Percentiles rank a stretch among this genome's conserved stretches.
phyloP scores from a whole-genome alignment of 2,797 vertebrate genomes.

The Chromis chromis region DNA sequence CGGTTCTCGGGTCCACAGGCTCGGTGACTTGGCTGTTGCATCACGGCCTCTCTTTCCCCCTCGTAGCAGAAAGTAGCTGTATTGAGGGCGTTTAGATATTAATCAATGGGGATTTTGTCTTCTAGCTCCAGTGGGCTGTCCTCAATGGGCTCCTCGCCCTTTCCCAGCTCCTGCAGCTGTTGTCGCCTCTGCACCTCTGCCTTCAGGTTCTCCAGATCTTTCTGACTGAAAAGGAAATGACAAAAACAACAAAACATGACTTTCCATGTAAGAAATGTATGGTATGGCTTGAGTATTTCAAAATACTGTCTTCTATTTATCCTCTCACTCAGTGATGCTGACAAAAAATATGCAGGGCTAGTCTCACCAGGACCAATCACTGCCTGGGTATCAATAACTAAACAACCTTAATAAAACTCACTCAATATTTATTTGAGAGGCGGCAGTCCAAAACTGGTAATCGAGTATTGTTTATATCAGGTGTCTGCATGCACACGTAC shows the following conservation, averaged over 20 bases:
- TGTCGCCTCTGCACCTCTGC: conserved; percentile 96
- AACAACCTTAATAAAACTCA: too few species aligned
- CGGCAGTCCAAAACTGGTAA: too few species aligned
- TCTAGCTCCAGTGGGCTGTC: conserved; percentile 81
- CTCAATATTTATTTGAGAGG: too few species aligned
- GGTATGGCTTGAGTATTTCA: background rate
- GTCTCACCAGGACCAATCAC: too few species aligned
- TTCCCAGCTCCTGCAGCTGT: conserved; percentile 92
- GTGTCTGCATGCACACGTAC: too few species aligned
- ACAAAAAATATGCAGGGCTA: too few species aligned
- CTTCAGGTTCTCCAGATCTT: conserved; percentile 97
- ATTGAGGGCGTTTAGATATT: conserved; percentile 58
- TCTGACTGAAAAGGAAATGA: conserved; percentile 87
- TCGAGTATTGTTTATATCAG: too few species aligned
- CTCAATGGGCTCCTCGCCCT: conserved; percentile 80
- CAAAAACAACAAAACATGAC: background rate
- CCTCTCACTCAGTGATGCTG: background rate
- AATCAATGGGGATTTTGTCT: conserved; percentile 86
- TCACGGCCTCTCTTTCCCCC: conserved; percentile 64
- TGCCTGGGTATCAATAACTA: too few species aligned
- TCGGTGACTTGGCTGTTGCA: conserved; percentile 75
- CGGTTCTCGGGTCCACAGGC: conserved; percentile 76
- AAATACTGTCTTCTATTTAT: background rate
- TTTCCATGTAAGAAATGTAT: background rate
- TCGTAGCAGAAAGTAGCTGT: conserved; percentile 68